Conservation (phyloP, 2,113 vertebrate genomes). For the Hemicordylus capensis region DNA sequence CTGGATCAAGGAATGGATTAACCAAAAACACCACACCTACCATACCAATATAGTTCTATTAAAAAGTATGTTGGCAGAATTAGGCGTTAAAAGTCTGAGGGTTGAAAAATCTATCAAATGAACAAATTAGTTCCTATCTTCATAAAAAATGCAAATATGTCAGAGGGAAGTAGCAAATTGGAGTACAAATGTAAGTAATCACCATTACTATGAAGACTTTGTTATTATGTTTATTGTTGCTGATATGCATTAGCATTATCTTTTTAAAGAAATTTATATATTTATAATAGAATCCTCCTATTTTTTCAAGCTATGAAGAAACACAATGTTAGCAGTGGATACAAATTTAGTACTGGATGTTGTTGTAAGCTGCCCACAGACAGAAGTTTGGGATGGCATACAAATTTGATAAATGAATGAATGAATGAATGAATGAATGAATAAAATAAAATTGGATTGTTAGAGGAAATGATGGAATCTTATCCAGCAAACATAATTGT, state of each 20-base stretch:
- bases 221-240: constrained; percentile 19
- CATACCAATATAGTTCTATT: not conserved
- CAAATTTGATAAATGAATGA: too few relatives aligned
- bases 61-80: not conserved
- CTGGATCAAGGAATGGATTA: too few relatives aligned
- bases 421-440: too few relatives aligned
- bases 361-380: too few relatives aligned
- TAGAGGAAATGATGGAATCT: not conserved
- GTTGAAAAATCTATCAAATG: not conserved
- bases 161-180: not conserved
- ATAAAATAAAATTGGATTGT: too few relatives aligned
- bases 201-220: not conserved
- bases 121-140: not conserved
- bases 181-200: constrained; percentile 3
- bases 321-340: not conserved
- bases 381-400: too few relatives aligned
- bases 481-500: not conserved
- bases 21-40: too few relatives aligned
- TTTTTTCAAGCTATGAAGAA: not conserved
- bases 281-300: not conserved
- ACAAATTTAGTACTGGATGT: too few relatives aligned
- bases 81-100: not conserved
- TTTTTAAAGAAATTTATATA: constrained; percentile 3
- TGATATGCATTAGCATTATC: not conserved
- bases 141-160: constrained; percentile 3